These are phyloP conservation scores for Clarias laeviceps DNA, from an alignment of 2,797 vertebrate species.

Conservation along the genomic window DNA sequence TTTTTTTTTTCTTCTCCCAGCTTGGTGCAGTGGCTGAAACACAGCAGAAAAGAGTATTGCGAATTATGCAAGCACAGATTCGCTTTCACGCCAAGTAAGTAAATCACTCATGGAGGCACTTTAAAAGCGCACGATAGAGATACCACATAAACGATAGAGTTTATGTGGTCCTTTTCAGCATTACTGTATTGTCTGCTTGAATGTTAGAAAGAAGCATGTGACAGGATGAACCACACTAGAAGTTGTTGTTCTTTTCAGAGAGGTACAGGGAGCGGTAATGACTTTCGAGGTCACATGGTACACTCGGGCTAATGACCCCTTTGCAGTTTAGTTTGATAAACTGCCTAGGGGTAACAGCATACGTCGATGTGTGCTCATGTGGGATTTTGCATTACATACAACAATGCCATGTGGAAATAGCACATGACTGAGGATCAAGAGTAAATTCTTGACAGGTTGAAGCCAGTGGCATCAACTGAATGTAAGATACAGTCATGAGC, in stretches of 20 bases:
- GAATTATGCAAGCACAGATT: slow-evolving; percentile 99
- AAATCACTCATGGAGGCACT: slow-evolving; percentile 48
- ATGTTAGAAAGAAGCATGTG: slow-evolving; percentile 30
- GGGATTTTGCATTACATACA: not conserved
- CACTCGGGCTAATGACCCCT: slow-evolving; percentile 20
- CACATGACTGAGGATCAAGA: not conserved
- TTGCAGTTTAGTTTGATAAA: not conserved
- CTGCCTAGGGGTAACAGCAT: not conserved
- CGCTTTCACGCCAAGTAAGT: slow-evolving; percentile 99
- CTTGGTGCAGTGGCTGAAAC: slow-evolving; percentile 99
- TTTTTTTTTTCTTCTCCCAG: slow-evolving; percentile 74
- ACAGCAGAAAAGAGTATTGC: slow-evolving; percentile 99
- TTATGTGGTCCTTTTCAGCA: slow-evolving; percentile 26
- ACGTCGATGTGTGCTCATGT: too few relatives aligned
- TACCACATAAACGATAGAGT: too few relatives aligned
- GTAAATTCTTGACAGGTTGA: not conserved
- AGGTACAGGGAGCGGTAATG: slow-evolving; percentile 18
- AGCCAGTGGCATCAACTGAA: not conserved
- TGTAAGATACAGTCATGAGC: too few relatives aligned
- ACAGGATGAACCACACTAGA: slow-evolving; percentile 11
- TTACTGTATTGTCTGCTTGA: slow-evolving; percentile 11
- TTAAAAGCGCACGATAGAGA: slow-evolving; percentile 2
- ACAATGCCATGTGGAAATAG: not conserved
- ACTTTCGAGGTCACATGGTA: not conserved
- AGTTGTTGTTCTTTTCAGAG: slow-evolving; percentile 4